Evolutionary conservation across 2,888 invertebrate genomes (phyloP), one percentile per base, ranked within the genome.

Genomic region (Eumacrocentrus americanus): DNA sequence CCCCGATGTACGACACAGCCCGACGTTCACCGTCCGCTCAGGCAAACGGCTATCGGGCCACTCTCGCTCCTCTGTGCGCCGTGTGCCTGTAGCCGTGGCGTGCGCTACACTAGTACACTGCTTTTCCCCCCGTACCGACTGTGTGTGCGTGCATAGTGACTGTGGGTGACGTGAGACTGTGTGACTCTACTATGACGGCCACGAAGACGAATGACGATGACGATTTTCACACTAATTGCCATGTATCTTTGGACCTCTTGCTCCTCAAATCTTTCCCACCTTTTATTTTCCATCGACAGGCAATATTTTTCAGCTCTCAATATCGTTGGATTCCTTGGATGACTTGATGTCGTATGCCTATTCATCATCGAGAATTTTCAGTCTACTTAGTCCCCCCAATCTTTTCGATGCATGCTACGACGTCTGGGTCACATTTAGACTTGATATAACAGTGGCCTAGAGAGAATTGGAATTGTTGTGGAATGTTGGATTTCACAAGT

Each of bases 1-100:
- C 7, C 35, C 37, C 20, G 22, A 23, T 12, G 35, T 38, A 16
- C 51, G 37, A 35, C 51, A 22, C 38, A 52, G 34, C 42, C 70
- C 64, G 89, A 89, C 69, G 90, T 90, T 82, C 88, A 88, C 74
- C 89, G 84, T 85, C 84, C 85, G 86, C 84, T 84, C 80, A 71
- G 73, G 71, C 74, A 76, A 78, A 76, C 77, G 77, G 76, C 79
- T 76, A 73, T 74, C 74, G 71, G 70, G 73, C 76, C 73, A 76
- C 76, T 76, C 75, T 72, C 74, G 71, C 70, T 71, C 68, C 70
- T 65, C 61, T 51, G 67, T 62, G 65, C 58, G 67, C 63, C 60
- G 62, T 61, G 61, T 60, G 64, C 58, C 55, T 25, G 50, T 56
- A 56, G 37, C 47, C 54, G 51, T 52, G 51, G 51, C 51, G 37